These are phyloP conservation scores for Axea sp. DNA, from an alignment of 2,888 invertebrate species.

Conservation along the genomic window DNA sequence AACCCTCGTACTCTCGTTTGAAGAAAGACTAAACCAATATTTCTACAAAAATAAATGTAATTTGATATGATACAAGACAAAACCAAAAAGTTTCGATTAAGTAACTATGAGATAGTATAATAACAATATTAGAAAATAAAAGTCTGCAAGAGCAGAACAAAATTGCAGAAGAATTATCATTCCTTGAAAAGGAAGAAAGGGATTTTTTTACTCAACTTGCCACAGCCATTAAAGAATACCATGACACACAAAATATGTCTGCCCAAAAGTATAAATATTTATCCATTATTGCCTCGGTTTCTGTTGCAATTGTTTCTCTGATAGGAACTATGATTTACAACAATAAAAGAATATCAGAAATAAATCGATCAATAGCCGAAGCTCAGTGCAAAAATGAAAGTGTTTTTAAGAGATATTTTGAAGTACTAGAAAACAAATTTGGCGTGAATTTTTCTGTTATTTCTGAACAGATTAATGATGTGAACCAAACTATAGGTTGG, in stretches of 20 bases:
- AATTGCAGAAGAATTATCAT: constrained; percentile 65
- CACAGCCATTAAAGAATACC: constrained; percentile 77
- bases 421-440: constrained; percentile 54
- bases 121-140: constrained; percentile 76
- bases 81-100: no score
- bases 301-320: constrained; percentile 72
- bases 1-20: no score
- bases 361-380: constrained; percentile 67
- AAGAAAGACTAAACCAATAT: no score
- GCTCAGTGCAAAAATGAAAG: constrained; percentile 70
- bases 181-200: constrained; percentile 74
- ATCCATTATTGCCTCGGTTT: constrained; percentile 73
- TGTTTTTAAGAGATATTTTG: constrained; percentile 62
- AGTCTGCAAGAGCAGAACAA: constrained; percentile 72
- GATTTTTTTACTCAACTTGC: constrained; percentile 75
- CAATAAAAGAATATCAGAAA: constrained; percentile 70
- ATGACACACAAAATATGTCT: constrained; percentile 74
- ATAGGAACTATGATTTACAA: constrained; percentile 75
- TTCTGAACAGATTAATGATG: no score
- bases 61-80: no score
- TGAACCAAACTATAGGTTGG: no score
- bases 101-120: no score
- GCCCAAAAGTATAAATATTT: constrained; percentile 76
- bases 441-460: no score
- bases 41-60: no score